Evolutionary conservation across 2,888 invertebrate genomes (phyloP), one percentile per base, ranked within the genome.

Genomic region (Therioaphis trifolii): DNA sequence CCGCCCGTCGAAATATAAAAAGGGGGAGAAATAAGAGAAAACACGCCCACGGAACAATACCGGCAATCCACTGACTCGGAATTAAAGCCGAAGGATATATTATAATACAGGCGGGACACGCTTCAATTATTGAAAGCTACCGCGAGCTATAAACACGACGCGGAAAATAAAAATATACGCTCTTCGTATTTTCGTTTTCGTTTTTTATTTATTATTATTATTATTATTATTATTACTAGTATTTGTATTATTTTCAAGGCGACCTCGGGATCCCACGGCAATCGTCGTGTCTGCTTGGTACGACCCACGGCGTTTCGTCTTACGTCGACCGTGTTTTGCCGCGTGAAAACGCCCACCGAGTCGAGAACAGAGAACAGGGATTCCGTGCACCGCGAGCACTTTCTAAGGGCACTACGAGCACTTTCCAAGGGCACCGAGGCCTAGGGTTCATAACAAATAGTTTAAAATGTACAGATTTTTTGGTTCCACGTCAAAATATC

Each of bases 71-170:
- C 58, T 61, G 76, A 58, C 61, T 58, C n/a, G 61, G 27, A 61
- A 76, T 61, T 76, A 46, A 63, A 61, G 63, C 46, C 63, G 14
- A 3, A 18, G 12, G 14, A 76, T 61, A 46, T 46, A 46, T 63
- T 76, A 63, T 61, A 63, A 76, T 61, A 61, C 43, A 43, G 46
- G 63, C 40, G 63, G 63, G 46, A 76, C 63, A 61, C 61, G 18
- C 76, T 76, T 76, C 63, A 76, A 63, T 76, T 76, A 76, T 76
- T 76, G 46, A 46, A 76, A 76, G 61, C 43, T 63, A 76, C 76
- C 46, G 24, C 35, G 35, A 3, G 35, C 35, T 4, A 21, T 21
- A 12, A 21, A 21, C 58, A 21, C 58, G 21, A 11, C 24, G 12
- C 12, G 3, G 58, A 24, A 58, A 58, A 21, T 7, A 55, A 55